A percentile compares a stretch with the other conserved stretches of the same genome.
phyloP scores from a whole-genome alignment of 2,113 vertebrate genomes.

The Elephantulus edwardii region DNA sequence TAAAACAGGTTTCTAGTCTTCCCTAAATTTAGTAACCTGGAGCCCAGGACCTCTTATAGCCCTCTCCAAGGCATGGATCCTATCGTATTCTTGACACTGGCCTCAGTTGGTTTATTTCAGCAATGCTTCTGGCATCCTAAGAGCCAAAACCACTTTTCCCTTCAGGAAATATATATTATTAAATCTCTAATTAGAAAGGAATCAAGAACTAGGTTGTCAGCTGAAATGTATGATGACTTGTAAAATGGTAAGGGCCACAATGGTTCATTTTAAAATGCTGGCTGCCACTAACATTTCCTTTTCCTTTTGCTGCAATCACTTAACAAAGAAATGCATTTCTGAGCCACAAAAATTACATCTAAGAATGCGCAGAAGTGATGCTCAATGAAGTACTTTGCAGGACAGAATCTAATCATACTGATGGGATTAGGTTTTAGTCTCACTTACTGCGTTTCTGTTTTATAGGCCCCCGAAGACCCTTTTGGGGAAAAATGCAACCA shows the following conservation, averaged over 20 bases:
- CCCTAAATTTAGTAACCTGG: constrained; percentile 58
- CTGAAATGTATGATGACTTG: constrained; percentile 63
- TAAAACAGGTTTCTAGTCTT: constrained; percentile 73
- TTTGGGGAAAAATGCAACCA: not conserved
- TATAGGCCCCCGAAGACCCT: constrained; percentile 19
- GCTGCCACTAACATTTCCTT: constrained; percentile 54
- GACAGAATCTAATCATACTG: not conserved
- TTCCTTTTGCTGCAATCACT: constrained; percentile 37
- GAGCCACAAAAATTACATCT: constrained; percentile 47
- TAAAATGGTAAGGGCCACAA: constrained; percentile 63
- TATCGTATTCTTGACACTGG: not conserved
- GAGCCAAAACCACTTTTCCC: constrained; percentile 39
- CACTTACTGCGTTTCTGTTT: not conserved
- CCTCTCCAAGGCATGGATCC: not conserved
- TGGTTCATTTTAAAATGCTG: constrained; percentile 71
- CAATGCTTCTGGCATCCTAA: constrained; percentile 56
- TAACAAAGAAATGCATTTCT: constrained; percentile 67
- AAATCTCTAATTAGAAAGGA: constrained; percentile 72
- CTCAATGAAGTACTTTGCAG: not conserved
- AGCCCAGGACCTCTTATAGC: constrained; percentile 38
- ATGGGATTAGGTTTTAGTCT: constrained; percentile 23
- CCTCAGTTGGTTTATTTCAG: constrained; percentile 68
- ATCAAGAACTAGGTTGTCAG: constrained; percentile 68
- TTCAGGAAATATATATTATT: constrained; percentile 71
- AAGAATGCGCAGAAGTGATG: constrained; percentile 33